Conservation (phyloP, 2,888 invertebrate genomes). For the Diloba caeruleocephala region DNA sequence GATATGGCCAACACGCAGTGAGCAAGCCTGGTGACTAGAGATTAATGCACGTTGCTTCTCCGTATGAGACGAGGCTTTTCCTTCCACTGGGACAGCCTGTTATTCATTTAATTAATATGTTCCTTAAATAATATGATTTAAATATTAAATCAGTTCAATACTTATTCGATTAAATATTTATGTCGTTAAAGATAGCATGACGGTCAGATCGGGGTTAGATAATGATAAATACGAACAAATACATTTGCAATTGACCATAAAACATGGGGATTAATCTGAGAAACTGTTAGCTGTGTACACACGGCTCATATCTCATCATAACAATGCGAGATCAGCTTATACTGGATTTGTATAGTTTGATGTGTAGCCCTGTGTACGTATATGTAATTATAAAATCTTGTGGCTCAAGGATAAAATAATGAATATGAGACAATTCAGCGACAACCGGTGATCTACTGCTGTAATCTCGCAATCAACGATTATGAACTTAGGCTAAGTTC, state of each 20-base stretch:
- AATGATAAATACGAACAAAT: slow-evolving; percentile 35
- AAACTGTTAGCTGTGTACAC: slow-evolving; percentile 40
- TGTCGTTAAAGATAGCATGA: slow-evolving; percentile 22
- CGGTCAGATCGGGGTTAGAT: slow-evolving; percentile 34
- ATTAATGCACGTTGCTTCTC: no score
- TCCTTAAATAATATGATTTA: slow-evolving; percentile 6
- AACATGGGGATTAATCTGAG: slow-evolving; percentile 46
- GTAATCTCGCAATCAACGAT: slow-evolving; percentile 28
- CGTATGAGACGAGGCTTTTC: no score
- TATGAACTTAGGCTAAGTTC: no score
- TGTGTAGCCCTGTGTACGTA: no score
- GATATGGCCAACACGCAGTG: no score
- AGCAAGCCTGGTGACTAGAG: no score
- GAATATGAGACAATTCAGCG: slow-evolving; percentile 40
- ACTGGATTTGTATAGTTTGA: no score
- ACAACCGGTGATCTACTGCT: slow-evolving; percentile 5
- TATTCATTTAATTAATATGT: no score
- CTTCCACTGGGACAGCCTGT: no score
- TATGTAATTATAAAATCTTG: slow-evolving; percentile 46
- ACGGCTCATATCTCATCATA: no score
- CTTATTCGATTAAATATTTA: slow-evolving; percentile 7
- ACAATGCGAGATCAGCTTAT: no score
- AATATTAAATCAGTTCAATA: slow-evolving; percentile 7
- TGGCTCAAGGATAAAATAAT: slow-evolving; percentile 48
- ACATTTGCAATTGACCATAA: slow-evolving; percentile 31